Conservation (phyloP, 1,140 invertebrate genomes). For the Branchinecta lindahli region DNA sequence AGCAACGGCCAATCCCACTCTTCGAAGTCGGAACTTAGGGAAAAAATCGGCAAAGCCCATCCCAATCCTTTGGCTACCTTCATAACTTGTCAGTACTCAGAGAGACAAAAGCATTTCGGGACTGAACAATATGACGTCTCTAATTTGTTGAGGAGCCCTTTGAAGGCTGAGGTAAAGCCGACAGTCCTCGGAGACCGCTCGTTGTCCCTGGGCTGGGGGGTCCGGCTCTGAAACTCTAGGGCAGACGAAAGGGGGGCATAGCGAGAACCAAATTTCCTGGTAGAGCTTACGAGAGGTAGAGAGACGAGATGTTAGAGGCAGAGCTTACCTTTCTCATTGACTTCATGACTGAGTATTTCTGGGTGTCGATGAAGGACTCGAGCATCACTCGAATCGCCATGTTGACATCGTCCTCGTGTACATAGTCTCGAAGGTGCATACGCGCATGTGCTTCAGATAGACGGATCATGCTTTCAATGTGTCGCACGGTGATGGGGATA, state of each 20-base stretch:
- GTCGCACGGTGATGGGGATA: constrained; percentile 92
- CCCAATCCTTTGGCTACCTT: too few relatives aligned
- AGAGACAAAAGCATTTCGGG: too few relatives aligned
- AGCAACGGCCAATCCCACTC: too few relatives aligned
- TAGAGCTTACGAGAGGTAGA: not conserved
- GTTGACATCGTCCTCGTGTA: constrained; percentile 90
- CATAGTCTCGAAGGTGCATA: constrained; percentile 84
- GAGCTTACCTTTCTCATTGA: constrained; percentile 68
- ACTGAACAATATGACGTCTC: too few relatives aligned
- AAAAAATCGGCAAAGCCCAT: too few relatives aligned
- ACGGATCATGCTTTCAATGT: constrained; percentile 96
- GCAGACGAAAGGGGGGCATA: not conserved
- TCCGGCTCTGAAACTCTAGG: not conserved
- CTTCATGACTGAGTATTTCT: constrained; percentile 95
- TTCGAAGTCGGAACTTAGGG: too few relatives aligned
- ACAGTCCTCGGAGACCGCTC: too few relatives aligned
- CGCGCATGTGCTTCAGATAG: constrained; percentile 92
- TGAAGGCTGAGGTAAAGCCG: too few relatives aligned
- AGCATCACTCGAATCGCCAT: constrained; percentile 92
- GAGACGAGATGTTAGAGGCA: not conserved
- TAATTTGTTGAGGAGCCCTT: too few relatives aligned
- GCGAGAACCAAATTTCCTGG: not conserved
- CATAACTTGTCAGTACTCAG: too few relatives aligned
- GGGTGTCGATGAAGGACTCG: constrained; percentile 95
- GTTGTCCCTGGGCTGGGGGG: too few relatives aligned